phyloP scores from a whole-genome alignment of 1,140 invertebrate genomes.

The Scylla paramamosain region DNA sequence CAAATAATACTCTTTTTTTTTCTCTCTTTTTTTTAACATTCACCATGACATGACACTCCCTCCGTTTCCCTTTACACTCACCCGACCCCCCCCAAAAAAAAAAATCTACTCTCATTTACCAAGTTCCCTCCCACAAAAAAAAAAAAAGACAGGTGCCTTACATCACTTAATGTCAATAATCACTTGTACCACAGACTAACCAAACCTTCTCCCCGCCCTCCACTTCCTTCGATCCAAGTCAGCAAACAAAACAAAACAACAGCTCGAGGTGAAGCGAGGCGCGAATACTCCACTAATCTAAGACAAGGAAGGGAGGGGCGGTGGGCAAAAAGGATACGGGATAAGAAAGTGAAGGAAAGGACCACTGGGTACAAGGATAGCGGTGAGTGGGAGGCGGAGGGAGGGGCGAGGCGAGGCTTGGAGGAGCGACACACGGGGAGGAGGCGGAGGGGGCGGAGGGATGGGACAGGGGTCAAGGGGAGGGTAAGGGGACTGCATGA shows the following conservation, averaged over 20 bases:
- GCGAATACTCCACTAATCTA: not conserved
- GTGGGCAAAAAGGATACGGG: not conserved
- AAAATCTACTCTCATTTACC: not conserved
- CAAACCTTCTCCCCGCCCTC: not conserved
- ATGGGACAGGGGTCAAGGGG: not conserved
- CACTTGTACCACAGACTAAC: not conserved
- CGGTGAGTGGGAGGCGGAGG: not conserved
- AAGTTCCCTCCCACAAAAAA: not conserved
- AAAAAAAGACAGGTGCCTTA: no score
- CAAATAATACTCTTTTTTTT: no score
- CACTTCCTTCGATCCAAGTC: not conserved
- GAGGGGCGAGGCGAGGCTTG: no score
- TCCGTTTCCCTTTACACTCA: not conserved
- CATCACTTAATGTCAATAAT: not conserved
- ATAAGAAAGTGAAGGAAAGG: conserved; percentile 10
- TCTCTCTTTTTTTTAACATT: no score
- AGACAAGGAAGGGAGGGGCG: not conserved
- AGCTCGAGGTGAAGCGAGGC: not conserved
- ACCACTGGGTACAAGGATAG: not conserved
- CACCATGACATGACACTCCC: no score
- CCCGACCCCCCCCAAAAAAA: not conserved
- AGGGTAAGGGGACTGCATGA: conserved; percentile 40
- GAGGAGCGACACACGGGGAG: not conserved
- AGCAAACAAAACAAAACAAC: not conserved
- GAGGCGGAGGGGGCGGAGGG: not conserved